Evolutionary conservation across 1,140 invertebrate species (phyloP).

Genomic region (Cherax quadricarinatus): DNA sequence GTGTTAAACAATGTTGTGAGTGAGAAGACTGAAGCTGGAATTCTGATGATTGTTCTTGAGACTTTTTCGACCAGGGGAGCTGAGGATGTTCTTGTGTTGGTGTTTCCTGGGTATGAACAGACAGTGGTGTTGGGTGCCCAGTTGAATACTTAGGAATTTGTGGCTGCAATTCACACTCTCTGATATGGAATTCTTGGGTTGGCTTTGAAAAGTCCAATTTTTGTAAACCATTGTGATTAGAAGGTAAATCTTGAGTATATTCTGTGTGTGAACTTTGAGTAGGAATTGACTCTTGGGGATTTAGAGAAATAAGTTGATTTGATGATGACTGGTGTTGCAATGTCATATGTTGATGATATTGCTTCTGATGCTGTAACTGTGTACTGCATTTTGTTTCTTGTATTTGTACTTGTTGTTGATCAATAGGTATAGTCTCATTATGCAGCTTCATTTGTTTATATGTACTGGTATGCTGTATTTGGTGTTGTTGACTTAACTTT

Average conservation of each 20-base stretch:
- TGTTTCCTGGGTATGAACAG: neutral
- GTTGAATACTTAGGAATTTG: neutral
- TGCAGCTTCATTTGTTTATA: neutral
- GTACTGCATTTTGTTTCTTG: constrained; percentile 15
- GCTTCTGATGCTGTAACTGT: constrained; percentile 1
- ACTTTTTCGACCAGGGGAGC: neutral
- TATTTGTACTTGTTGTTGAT: constrained; percentile 17
- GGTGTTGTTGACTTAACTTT: neutral
- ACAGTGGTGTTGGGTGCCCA: neutral
- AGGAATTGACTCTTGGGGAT: neutral
- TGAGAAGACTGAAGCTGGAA: neutral
- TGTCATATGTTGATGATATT: no score
- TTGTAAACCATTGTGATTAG: neutral
- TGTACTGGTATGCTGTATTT: neutral
- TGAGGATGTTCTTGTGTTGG: neutral
- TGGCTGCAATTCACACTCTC: neutral
- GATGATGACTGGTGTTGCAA: neutral
- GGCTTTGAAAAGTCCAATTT: neutral
- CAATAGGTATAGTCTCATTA: neutral
- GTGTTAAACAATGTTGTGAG: neutral
- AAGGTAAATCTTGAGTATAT: neutral
- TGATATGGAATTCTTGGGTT: neutral
- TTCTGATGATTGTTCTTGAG: neutral
- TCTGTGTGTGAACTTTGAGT: neutral
- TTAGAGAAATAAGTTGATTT: neutral